These are phyloP conservation scores for Volucella inanis DNA, from an alignment of 2,888 invertebrate genomes.

Conservation along the genomic window DNA sequence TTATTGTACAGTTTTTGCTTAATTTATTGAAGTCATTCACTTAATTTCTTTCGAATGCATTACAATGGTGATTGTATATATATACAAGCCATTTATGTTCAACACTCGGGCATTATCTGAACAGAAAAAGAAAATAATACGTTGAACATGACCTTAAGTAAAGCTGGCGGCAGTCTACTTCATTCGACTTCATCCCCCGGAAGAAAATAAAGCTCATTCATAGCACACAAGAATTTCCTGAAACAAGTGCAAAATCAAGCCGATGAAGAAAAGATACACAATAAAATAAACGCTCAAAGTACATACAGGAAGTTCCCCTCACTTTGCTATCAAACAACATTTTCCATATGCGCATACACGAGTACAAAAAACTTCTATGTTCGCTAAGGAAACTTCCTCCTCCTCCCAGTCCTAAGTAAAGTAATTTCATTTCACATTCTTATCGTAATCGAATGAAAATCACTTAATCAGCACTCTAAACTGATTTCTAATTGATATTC, in stretches of 20 bases:
- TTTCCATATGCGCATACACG: conserved; percentile 16
- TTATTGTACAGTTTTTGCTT: conserved; percentile 40
- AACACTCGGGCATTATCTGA: conserved; percentile 22
- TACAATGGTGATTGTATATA: conserved; percentile 2
- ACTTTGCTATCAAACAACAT: conserved; percentile 22
- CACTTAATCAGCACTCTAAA: conserved; percentile 55
- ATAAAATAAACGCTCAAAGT: conserved; percentile 18
- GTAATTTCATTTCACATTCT: conserved; percentile 1
- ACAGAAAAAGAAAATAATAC: conserved; percentile 1
- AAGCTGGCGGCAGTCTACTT: not conserved
- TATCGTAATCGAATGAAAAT: conserved; percentile 55
- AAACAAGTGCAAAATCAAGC: not conserved
- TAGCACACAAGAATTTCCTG: not conserved
- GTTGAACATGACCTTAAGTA: conserved; percentile 38
- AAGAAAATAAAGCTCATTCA: not conserved
- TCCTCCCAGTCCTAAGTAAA: not conserved
- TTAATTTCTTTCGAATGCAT: conserved; percentile 33
- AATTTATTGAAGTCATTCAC: conserved; percentile 43
- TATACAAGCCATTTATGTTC: conserved; percentile 45
- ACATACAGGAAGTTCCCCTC: conserved; percentile 30
- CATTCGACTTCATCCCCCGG: not conserved
- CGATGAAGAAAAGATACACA: not conserved
- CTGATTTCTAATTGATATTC: conserved; percentile 67
- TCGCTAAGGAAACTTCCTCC: not conserved
- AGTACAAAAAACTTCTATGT: too few relatives aligned